phyloP scores from a whole-genome alignment of 1,140 invertebrate genomes.

The Drosophila guanche region DNA sequence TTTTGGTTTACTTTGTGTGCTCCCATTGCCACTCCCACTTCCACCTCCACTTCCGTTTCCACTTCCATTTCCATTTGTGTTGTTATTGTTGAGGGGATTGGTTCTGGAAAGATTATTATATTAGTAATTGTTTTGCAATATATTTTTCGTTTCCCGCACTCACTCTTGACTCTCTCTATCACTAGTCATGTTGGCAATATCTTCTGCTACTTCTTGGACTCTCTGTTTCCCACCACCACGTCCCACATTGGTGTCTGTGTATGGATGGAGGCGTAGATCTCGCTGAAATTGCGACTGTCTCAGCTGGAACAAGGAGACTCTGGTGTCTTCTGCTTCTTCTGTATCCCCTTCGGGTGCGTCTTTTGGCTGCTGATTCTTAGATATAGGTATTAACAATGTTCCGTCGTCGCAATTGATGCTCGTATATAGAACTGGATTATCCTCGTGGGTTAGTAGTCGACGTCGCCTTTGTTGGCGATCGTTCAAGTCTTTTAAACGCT shows the following conservation, averaged over 20 bases:
- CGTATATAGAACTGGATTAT: constrained; percentile 2
- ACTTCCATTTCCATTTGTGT: constrained; percentile 33
- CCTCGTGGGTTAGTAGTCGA: not conserved
- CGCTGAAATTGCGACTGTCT: constrained; percentile 43
- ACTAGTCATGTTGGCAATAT: constrained; percentile 52
- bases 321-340: not conserved
- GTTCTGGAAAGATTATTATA: constrained; percentile 33
- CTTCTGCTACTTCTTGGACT: constrained; percentile 35
- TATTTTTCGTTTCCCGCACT: constrained; percentile 11
- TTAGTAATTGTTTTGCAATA: not conserved
- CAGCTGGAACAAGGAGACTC: constrained; percentile 4
- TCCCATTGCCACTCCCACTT: constrained; percentile 9
- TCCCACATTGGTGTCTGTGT: constrained; percentile 65
- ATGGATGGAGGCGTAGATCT: constrained; percentile 52
- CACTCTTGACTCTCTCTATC: constrained; percentile 60
- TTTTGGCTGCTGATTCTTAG: not conserved
- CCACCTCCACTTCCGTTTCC: constrained; percentile 24
- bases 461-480: constrained; percentile 29
- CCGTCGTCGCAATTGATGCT: constrained; percentile 36
- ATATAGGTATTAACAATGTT: constrained; percentile 35
- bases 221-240: constrained; percentile 10
- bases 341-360: not conserved
- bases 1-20: constrained; percentile 65
- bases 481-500: constrained; percentile 53
- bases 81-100: constrained; percentile 69